Percentiles rank a stretch among this genome's conserved stretches.
Conservation (phyloP, 1,140 invertebrate species). For the Tribolium madens region DNA sequence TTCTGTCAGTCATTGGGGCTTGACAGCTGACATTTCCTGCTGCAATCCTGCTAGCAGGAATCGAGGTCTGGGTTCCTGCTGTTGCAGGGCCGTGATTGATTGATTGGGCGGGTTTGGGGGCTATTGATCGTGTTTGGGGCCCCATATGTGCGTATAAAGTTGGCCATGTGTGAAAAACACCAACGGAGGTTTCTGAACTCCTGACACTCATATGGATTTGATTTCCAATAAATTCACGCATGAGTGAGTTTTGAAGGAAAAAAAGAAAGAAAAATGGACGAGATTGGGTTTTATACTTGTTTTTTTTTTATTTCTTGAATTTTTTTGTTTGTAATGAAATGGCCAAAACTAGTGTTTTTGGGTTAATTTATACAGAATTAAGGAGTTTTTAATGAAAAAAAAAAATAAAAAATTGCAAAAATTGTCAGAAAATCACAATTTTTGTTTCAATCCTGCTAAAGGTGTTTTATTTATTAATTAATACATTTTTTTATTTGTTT, state of each 20-base stretch:
- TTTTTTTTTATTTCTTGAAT: background rate
- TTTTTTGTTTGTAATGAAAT: background rate
- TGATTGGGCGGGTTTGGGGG: background rate
- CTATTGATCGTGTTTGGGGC: slow-evolving; percentile 15
- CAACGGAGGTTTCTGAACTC: slow-evolving; percentile 49
- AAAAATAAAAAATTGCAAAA: too few relatives aligned
- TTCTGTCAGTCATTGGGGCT: slow-evolving; percentile 56
- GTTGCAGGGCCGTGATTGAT: background rate
- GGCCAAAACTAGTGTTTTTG: too few relatives aligned
- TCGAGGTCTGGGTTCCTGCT: too few relatives aligned
- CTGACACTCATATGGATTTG: slow-evolving; percentile 61
- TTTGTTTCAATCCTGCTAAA: too few relatives aligned
- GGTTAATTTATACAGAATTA: too few relatives aligned
- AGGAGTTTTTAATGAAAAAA: too few relatives aligned
- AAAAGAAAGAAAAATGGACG: background rate
- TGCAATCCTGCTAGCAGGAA: background rate
- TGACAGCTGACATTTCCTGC: slow-evolving; percentile 13
- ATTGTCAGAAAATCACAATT: too few relatives aligned
- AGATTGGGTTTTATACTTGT: background rate
- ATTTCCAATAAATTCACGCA: slow-evolving; percentile 64
- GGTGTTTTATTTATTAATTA: too few relatives aligned
- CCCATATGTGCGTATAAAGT: slow-evolving; percentile 36
- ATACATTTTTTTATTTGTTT: too few relatives aligned
- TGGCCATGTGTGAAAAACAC: slow-evolving; percentile 40
- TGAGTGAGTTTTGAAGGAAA: slow-evolving; percentile 46